These are phyloP conservation scores for Axea sp. DNA, from an alignment of 2,888 invertebrate species.

Conservation along the genomic window DNA sequence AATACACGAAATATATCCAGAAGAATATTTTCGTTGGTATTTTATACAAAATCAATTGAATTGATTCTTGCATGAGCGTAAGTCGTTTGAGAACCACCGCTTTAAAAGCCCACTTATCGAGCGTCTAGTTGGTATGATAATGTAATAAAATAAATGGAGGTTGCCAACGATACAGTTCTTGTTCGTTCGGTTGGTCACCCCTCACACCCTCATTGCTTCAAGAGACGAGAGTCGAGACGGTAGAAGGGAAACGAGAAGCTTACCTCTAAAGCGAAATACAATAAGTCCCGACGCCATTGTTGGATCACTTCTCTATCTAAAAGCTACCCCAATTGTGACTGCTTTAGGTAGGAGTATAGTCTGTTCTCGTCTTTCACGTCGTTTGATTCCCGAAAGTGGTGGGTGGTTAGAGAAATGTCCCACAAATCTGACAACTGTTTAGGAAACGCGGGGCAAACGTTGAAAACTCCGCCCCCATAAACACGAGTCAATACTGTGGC, in stretches of 20 bases:
- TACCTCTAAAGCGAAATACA: slow-evolving; percentile 78
- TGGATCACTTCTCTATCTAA: slow-evolving; percentile 71
- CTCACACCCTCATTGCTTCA: slow-evolving; percentile 39
- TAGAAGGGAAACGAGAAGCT: slow-evolving; percentile 66
- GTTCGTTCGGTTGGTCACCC: slow-evolving; percentile 32
- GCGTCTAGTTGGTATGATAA: slow-evolving; percentile 79
- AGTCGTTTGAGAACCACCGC: slow-evolving; percentile 74
- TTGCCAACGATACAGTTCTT: slow-evolving; percentile 70
- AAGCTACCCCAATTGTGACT: slow-evolving; percentile 15
- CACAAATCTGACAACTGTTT: slow-evolving; percentile 21
- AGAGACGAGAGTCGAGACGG: slow-evolving; percentile 64
- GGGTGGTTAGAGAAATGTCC: slow-evolving; percentile 17
- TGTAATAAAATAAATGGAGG: slow-evolving; percentile 80
- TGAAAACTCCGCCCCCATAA: slow-evolving; percentile 78
- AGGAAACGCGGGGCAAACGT: slow-evolving; percentile 62
- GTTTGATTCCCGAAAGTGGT: not conserved
- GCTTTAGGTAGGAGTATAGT: slow-evolving; percentile 5
- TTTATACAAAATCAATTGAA: slow-evolving; percentile 40
- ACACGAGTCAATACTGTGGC: slow-evolving; percentile 77
- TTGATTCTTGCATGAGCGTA: slow-evolving; percentile 49
- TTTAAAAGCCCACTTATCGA: slow-evolving; percentile 78
- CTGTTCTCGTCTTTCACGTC: slow-evolving; percentile 9
- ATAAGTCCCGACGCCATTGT: slow-evolving; percentile 79
- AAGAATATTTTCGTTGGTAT: no score
- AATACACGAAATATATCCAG: no score